Conservation (phyloP, 2,888 invertebrate genomes). For the Mimumesa dahlbomi region DNA sequence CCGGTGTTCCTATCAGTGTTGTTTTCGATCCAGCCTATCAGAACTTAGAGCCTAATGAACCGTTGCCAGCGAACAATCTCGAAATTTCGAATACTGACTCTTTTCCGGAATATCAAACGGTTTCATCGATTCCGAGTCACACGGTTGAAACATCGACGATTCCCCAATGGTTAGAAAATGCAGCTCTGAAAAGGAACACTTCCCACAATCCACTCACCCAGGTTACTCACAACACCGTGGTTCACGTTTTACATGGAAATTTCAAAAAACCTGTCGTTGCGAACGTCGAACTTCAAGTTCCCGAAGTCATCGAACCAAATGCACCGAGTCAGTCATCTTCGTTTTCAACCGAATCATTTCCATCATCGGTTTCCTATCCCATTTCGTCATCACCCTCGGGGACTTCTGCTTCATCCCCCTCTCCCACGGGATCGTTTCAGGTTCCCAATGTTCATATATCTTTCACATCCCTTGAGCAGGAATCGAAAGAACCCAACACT, state of each 20-base stretch:
- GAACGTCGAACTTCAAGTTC: conserved; percentile 29
- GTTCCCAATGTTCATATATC: conserved; percentile 75
- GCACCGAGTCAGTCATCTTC: neutral
- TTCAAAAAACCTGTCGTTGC: conserved; percentile 68
- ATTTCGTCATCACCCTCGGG: neutral
- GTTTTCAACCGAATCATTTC: neutral
- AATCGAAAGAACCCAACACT: conserved; percentile 40
- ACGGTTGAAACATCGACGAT: too few relatives aligned
- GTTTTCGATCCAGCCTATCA: conserved; percentile 61
- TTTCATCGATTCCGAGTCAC: too few relatives aligned
- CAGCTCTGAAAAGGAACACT: conserved; percentile 16
- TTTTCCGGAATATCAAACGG: neutral
- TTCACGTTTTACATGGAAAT: conserved; percentile 72
- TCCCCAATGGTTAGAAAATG: neutral
- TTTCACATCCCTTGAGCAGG: conserved; percentile 69
- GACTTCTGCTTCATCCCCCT: neutral
- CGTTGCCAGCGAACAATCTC: conserved; percentile 8
- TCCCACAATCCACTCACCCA: conserved; percentile 62
- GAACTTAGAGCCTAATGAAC: conserved; percentile 60
- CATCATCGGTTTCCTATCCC: neutral
- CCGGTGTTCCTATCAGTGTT: conserved; percentile 44
- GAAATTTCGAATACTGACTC: neutral
- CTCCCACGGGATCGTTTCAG: neutral
- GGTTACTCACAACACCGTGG: conserved; percentile 74
- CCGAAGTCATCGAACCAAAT: neutral